Percentiles rank a stretch among this genome's conserved stretches.
Evolutionary conservation across 2,113 vertebrate genomes (phyloP).

Genomic region (Otus sunia): DNA sequence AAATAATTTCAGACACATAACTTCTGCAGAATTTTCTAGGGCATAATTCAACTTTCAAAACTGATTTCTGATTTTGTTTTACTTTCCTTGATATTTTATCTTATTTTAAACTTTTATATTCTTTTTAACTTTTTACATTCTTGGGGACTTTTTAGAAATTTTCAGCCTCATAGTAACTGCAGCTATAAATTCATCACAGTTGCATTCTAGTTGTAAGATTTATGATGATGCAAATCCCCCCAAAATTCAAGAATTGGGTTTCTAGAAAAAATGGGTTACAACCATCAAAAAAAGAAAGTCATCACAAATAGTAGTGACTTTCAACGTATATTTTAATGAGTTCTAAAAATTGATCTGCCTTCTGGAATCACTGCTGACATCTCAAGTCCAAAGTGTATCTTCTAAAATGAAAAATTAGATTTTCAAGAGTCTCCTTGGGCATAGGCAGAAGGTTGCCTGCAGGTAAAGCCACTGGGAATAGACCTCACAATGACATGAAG

Average conservation of each 20-base stretch:
- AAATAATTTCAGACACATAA: background rate
- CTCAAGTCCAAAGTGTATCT: background rate
- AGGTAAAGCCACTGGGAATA: background rate
- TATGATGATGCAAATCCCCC: background rate
- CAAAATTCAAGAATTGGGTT: background rate
- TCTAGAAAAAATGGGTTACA: background rate
- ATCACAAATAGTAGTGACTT: background rate
- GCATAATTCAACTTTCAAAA: background rate
- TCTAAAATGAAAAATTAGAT: background rate
- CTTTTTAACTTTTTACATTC: background rate
- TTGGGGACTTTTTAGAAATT: background rate
- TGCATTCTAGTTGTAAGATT: conserved; percentile 42
- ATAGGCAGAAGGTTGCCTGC: background rate
- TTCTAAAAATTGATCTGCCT: background rate
- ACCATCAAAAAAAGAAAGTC: background rate
- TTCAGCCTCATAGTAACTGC: conserved; percentile 11
- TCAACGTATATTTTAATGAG: background rate
- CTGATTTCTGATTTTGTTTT: background rate
- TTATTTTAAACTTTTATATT: background rate
- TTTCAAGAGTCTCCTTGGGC: background rate
- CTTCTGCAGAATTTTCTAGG: background rate
- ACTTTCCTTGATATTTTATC: background rate
- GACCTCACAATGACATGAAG: background rate
- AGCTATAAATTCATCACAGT: conserved; percentile 54
- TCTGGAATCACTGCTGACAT: background rate